A percentile compares a stretch with the other conserved stretches of the same genome.
Conservation (phyloP, 2,888 invertebrate genomes). For the Entomobrya multifasciata region DNA sequence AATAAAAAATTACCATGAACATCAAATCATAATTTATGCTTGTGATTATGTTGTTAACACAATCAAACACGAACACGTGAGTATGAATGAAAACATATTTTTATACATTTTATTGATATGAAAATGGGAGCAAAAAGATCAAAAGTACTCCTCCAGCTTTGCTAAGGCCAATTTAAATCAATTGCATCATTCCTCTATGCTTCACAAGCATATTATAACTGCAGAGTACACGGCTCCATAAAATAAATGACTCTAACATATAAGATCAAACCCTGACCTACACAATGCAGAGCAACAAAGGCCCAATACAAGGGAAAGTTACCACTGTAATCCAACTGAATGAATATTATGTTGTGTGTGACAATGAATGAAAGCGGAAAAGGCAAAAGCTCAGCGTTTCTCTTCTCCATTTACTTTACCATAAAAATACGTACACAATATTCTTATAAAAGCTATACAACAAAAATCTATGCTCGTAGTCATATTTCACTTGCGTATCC, state of each 20-base stretch:
- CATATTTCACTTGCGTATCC: neutral
- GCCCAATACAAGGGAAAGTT: constrained; percentile 31
- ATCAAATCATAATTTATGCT: neutral
- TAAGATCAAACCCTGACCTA: constrained; percentile 61
- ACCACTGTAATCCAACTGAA: constrained; percentile 35
- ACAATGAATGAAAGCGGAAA: constrained; percentile 61
- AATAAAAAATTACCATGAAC: neutral
- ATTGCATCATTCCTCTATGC: neutral
- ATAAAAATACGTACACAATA: neutral
- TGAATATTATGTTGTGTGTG: constrained; percentile 41
- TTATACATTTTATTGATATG: neutral
- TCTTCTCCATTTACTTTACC: constrained; percentile 49
- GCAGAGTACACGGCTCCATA: too few relatives aligned
- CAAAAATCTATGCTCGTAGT: neutral
- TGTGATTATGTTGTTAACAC: constrained; percentile 8
- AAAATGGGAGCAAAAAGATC: neutral
- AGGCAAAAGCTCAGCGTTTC: constrained; percentile 32
- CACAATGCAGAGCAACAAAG: constrained; percentile 26
- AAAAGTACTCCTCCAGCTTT: neutral
- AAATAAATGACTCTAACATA: constrained; percentile 37
- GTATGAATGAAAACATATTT: constrained; percentile 8
- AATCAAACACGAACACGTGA: neutral
- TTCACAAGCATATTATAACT: too few relatives aligned
- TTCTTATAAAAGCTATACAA: neutral
- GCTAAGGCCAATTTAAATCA: constrained; percentile 1